Conservation (phyloP, 2,113 vertebrate genomes). For the Mesitornis unicolor region DNA sequence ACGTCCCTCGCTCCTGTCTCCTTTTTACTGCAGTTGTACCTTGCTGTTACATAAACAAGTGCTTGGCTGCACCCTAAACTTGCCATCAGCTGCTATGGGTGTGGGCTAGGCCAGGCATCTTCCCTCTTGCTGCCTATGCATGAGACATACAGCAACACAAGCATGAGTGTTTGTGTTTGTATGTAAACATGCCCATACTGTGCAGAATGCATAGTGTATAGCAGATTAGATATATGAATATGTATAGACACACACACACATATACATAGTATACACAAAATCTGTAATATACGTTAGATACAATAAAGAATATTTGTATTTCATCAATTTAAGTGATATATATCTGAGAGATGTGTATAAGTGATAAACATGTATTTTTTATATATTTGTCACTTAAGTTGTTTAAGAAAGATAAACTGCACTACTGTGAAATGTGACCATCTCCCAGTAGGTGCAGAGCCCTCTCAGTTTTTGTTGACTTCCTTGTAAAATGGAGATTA, state of each 20-base stretch:
- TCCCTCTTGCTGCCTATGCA: neutral
- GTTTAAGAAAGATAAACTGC: neutral
- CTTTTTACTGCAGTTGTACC: neutral
- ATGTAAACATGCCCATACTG: fast-evolving
- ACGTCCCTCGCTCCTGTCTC: neutral
- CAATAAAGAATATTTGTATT: neutral
- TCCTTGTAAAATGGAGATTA: neutral
- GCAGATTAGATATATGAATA: fast-evolving
- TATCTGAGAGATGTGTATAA: neutral
- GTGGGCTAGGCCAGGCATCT: neutral
- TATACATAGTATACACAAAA: fast-evolving
- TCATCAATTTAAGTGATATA: fast-evolving
- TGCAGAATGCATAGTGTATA: fast-evolving
- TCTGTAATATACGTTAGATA: fast-evolving
- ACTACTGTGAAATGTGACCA: neutral
- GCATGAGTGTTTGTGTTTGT: fast-evolving
- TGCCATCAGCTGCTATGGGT: neutral
- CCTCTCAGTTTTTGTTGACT: neutral
- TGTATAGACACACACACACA: fast-evolving
- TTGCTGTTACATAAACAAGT: slow-evolving; percentile 43
- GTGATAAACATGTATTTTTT: neutral
- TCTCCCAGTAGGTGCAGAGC: neutral
- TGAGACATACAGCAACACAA: neutral
- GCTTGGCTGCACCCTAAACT: neutral
- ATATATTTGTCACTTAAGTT: neutral